Base-by-base conservation (phyloP, 1,140 invertebrate genomes). In the Leptinotarsa defecta region DNA sequence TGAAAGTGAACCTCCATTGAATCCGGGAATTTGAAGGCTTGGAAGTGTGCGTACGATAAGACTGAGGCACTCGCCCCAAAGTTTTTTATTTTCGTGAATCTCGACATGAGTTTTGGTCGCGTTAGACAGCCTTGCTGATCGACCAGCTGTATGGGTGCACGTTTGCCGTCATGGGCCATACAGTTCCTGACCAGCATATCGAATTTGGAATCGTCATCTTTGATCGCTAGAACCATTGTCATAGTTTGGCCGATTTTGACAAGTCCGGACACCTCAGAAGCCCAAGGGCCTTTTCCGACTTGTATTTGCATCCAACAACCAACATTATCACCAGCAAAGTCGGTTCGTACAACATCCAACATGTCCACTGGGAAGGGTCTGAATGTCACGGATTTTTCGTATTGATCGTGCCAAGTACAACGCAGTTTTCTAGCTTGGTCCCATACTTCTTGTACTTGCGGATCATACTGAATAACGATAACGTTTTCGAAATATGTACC, bases 1-100 rank as follows among this genome's bases (percentile, higher is more conserved):
- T 97, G 95, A 89, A 98, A 97, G 84, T 97, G 96, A 0, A 98
- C 95, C 85, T 97, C 95, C 95, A 97, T 97, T 0, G 94, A 96
- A 83, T 97, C 96, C 0, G 96, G 96, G 88, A 98, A 97, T 84
- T 97, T 97, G 87, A 97, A 98, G 0, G 96, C 96, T 87, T 95
- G 94, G 90, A 97, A 97, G 84, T 97, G 95, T 0, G 96, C 95
- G 80, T 96, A 97, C 0, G 95, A 96, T 3, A 97, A 87, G 1
- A 97, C 95, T 2, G 94, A 96, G 5, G 96, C 96, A 72, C 94
- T 95, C 0, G 95, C 93, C 11, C 96, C 96, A 74, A 97, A 98
- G 84, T 97, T 97, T 85, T 97, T 97, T 76, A 98, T 97, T 83
- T 98, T 97, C 0, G 95, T 96, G 83, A 98, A 97, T 74, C 93